These are phyloP conservation scores for Propithecus deckenii DNA, from an alignment of 2,797 vertebrate species.

Conservation along the genomic window DNA sequence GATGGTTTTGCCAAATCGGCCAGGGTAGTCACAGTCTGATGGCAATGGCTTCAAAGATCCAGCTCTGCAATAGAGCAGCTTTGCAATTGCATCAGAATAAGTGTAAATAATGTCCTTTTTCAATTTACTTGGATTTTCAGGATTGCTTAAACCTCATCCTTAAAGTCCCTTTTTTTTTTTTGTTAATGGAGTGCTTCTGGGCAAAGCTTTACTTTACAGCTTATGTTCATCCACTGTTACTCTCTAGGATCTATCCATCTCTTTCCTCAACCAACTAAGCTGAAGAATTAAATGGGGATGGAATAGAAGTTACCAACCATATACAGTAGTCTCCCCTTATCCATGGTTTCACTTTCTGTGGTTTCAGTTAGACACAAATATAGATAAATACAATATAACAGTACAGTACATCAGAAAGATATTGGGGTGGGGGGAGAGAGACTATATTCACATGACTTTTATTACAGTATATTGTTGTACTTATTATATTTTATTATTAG, in stretches of 20 bases:
- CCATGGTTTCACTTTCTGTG: background rate
- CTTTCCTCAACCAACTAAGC: background rate
- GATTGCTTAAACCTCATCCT: background rate
- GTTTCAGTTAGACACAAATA: background rate
- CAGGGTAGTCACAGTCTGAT: background rate
- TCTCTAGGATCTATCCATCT: background rate
- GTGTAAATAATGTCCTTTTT: background rate
- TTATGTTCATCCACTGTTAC: background rate
- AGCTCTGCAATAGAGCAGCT: background rate
- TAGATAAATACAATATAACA: background rate
- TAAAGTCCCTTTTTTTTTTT: background rate
- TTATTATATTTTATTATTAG: background rate
- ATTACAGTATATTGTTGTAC: background rate
- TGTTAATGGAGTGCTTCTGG: background rate
- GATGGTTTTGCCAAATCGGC: background rate
- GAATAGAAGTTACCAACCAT: background rate
- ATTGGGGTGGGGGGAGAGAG: background rate
- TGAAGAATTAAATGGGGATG: background rate
- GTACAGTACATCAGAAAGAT: background rate
- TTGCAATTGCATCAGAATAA: background rate
- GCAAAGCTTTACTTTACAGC: background rate
- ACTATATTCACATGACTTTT: background rate
- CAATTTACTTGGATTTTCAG: slow-evolving; percentile 6
- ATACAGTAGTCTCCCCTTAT: background rate
- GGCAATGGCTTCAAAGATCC: background rate